Base-by-base conservation (phyloP, 1,140 invertebrate genomes). In the Cyclargus thomasi region DNA sequence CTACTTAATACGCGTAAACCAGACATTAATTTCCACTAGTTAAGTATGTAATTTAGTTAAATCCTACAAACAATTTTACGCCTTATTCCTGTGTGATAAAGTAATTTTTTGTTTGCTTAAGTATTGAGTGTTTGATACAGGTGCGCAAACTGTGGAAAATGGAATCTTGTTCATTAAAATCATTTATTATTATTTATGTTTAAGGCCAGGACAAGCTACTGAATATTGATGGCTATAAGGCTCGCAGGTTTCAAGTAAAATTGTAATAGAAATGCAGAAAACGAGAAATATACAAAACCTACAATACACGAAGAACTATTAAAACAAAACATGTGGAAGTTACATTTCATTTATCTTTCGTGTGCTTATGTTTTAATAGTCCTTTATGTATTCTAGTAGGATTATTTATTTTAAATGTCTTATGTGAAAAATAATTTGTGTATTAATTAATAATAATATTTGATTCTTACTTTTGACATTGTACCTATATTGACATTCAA, bases 101-200 rank as follows among this genome's bases (percentile, higher is more conserved):
- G 39, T 47, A 0, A 3, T 47, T 47, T 47, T 8, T 47, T 16
- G 2, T 47, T 47, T 47, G 39, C 2, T 16, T 14, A 11, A 47
- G 39, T 47, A n/a, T 20, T 55, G 18, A 55, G 53, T 55, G 53
- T 18, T 55, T 20, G 53, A 55, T 20, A 55, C 53, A 55, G 53
- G 53, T 55, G 53, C 6, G 7, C 18, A 20, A 55, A 17, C 53
- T 55, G n/a, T 55, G 14, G 39, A 16, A 55, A 55, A 55, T 55
- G 53, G 53, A 55, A 55, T 55, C 53, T 55, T 20, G n/a, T 55
- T 55, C 39, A 47, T 47, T 47, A 47, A 14, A 47, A 47, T 47
- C 39, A 47, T 11, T 47, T 47, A 29, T 16, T 14, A 47, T 47
- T 16, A 47, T 47, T 47, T 47, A 47, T 47, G 39, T 47, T 47